phyloP scores from a whole-genome alignment of 2,888 invertebrate species.

The Heteromurus nitidus region DNA sequence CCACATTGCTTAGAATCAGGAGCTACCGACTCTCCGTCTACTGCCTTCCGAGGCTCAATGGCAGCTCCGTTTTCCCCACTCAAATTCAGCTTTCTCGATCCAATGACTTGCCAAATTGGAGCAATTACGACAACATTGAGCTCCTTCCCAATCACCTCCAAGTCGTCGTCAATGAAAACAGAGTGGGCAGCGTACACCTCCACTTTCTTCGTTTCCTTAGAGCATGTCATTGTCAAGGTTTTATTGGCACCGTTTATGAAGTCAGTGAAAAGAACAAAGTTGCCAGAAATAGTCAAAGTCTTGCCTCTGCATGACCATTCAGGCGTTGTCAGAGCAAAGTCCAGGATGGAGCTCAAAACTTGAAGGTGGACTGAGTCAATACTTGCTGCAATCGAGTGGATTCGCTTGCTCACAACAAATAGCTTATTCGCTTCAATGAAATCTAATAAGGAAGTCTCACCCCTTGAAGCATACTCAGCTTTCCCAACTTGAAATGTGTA shows the following conservation, averaged over 20 bases:
- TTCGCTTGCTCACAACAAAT: background rate
- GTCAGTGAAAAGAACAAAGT: background rate
- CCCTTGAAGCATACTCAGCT: background rate
- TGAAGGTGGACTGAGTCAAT: background rate
- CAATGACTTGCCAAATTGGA: slow-evolving; percentile 13
- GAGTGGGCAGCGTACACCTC: slow-evolving; percentile 15
- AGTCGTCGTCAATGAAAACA: slow-evolving; percentile 8
- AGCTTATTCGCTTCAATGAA: background rate
- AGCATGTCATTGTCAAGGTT: too few relatives aligned
- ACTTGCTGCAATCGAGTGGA: background rate
- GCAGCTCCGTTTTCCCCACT: background rate
- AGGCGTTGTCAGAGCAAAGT: too few relatives aligned
- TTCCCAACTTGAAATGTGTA: background rate
- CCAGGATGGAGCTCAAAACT: background rate
- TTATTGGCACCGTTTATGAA: too few relatives aligned
- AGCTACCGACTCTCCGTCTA: too few relatives aligned
- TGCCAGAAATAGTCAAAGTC: background rate
- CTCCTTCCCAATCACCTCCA: slow-evolving; percentile 6
- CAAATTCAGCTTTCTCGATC: background rate
- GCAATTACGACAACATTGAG: slow-evolving; percentile 19
- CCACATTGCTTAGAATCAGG: background rate
- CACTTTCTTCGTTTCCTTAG: too few relatives aligned
- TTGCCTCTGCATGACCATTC: background rate
- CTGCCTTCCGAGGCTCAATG: too few relatives aligned
- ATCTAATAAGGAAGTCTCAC: too few relatives aligned